Percentiles rank a stretch among this genome's conserved stretches.
phyloP scores from a whole-genome alignment of 1,140 invertebrate species.

The Lepidostoma basale region DNA sequence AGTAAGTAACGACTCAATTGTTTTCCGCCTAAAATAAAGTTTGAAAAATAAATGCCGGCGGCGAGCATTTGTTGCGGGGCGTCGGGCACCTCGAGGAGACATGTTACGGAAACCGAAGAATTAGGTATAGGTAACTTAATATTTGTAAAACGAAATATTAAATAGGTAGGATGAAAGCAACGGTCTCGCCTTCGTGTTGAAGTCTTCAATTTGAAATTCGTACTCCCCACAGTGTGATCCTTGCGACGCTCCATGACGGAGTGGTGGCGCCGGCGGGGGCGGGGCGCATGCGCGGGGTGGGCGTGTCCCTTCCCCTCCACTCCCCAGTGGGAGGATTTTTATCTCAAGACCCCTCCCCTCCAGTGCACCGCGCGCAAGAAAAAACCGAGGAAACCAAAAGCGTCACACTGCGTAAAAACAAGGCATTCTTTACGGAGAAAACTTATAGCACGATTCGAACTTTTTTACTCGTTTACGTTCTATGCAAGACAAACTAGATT shows the following conservation, averaged over 20 bases:
- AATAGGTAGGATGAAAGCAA: no score
- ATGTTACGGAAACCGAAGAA: no score
- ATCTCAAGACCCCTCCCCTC: slow-evolving; percentile 23
- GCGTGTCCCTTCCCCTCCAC: slow-evolving; percentile 24
- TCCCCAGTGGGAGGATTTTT: slow-evolving; percentile 21
- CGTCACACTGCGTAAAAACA: background rate
- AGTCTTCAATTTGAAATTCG: no score
- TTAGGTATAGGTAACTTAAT: no score
- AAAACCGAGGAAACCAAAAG: background rate
- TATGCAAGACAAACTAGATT: no score
- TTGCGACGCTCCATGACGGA: slow-evolving; percentile 14
- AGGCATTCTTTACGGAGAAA: background rate
- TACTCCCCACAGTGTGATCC: background rate
- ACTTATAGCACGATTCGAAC: background rate
- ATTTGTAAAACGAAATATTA: no score
- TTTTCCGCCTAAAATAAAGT: no score
- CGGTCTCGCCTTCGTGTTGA: no score
- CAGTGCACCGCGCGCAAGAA: background rate
- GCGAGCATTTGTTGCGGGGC: no score
- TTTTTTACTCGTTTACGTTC: background rate
- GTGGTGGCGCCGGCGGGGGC: background rate
- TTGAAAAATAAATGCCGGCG: no score
- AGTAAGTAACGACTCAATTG: no score
- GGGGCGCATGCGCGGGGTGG: slow-evolving; percentile 38
- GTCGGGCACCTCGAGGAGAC: no score